These are phyloP conservation scores for Ricordea florida DNA, from an alignment of 92 coral and sea anemone genomes.

Conservation along the genomic window DNA sequence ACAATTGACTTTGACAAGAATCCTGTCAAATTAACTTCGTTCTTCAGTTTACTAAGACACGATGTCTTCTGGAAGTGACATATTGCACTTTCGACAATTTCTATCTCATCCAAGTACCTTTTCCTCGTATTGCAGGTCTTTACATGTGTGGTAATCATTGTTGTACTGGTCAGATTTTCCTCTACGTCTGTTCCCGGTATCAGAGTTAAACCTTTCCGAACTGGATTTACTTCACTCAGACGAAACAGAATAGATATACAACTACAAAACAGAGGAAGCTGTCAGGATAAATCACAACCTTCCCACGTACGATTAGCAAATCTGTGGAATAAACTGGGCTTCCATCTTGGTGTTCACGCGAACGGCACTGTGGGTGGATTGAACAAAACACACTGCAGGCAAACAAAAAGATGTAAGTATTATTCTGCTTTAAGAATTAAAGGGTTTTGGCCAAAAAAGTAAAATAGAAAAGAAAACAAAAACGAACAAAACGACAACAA, in stretches of 20 bases:
- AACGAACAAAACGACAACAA: background rate
- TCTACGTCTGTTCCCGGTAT: background rate
- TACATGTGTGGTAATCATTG: background rate
- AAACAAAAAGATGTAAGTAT: conserved; percentile 62
- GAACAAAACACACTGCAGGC: conserved; percentile 41
- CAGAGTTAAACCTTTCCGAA: background rate
- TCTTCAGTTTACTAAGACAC: background rate
- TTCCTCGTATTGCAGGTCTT: background rate
- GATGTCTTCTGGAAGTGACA: background rate
- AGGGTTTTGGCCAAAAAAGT: background rate
- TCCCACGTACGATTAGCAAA: conserved; percentile 49
- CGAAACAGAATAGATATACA: background rate
- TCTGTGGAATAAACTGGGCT: conserved; percentile 67
- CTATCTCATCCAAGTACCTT: background rate
- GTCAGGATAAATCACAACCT: conserved; percentile 24
- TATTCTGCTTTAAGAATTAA: background rate
- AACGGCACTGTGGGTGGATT: conserved; percentile 57
- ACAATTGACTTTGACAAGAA: no score
- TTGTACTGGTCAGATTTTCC: background rate
- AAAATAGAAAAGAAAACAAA: background rate
- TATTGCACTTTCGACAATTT: background rate
- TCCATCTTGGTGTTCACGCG: conserved; percentile 44
- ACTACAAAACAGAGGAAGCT: background rate
- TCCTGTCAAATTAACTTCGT: no score
- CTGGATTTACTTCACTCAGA: background rate